Evolutionary conservation across 2,888 invertebrate genomes (phyloP).

Genomic region (Helobdella robusta): DNA sequence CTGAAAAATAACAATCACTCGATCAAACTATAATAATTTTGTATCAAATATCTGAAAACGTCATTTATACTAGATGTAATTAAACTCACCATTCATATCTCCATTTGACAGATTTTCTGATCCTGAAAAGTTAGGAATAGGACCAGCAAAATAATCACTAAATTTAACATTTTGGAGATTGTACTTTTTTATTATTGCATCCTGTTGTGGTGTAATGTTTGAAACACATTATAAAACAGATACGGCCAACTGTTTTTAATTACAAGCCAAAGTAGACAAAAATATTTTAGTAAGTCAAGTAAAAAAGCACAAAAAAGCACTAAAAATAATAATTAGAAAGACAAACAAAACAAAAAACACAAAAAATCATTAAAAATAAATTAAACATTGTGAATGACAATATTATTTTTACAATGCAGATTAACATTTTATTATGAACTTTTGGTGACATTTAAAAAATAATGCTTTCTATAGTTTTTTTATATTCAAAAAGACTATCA

Average conservation of each 20-base stretch:
- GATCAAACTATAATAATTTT: too few species aligned
- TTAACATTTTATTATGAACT: too few species aligned
- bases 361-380: not conserved
- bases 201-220: conserved; percentile 2
- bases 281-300: not conserved
- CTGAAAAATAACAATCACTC: too few species aligned
- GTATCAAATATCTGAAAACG: too few species aligned
- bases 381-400: too few species aligned
- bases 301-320: not conserved
- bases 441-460: too few species aligned
- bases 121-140: conserved; percentile 15
- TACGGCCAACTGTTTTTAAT: not conserved
- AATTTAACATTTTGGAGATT: conserved; percentile 59
- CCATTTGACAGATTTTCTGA: too few species aligned
- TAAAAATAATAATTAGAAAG: not conserved
- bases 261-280: not conserved
- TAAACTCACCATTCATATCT: too few species aligned
- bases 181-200: conserved; percentile 56
- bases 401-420: too few species aligned
- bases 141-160: conserved; percentile 62
- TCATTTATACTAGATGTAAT: too few species aligned
- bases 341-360: not conserved
- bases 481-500: too few species aligned
- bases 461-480: too few species aligned
- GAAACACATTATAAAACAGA: not conserved